A percentile compares a stretch with the other conserved stretches of the same genome.
These are phyloP conservation scores for Morinoia aosen DNA, from an alignment of 2,888 invertebrate species.

Conservation along the genomic window DNA sequence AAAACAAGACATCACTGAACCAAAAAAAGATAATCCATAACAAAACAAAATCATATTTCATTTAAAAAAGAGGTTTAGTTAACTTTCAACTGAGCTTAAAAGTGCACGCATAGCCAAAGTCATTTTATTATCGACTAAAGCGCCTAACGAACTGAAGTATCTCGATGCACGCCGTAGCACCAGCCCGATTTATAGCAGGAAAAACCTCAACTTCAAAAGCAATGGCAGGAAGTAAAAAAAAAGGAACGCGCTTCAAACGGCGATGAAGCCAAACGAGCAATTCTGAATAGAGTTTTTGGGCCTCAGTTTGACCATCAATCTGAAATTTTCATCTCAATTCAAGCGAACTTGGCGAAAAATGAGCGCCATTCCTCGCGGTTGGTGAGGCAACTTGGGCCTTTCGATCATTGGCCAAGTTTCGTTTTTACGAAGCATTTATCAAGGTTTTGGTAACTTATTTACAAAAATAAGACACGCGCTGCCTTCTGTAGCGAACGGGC, in stretches of 20 bases:
- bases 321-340: conserved; percentile 44
- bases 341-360: neutral
- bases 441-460: conserved; percentile 43
- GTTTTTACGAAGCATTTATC: conserved; percentile 26
- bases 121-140: neutral
- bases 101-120: neutral
- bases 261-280: neutral
- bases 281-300: neutral
- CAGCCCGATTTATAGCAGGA: neutral
- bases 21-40: too few relatives aligned
- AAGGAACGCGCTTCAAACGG: neutral
- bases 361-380: conserved; percentile 13
- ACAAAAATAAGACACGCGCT: conserved; percentile 7
- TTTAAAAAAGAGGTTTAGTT: too few relatives aligned
- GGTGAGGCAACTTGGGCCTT: conserved; percentile 25
- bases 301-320: conserved; percentile 35
- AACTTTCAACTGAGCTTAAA: neutral
- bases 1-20: too few relatives aligned
- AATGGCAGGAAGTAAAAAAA: neutral
- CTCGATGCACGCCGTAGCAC: neutral
- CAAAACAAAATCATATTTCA: too few relatives aligned
- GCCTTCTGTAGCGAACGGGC: conserved; percentile 12
- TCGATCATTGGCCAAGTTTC: conserved; percentile 39
- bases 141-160: neutral
- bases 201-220: neutral